These are phyloP conservation scores for Nemotelus nigrinus DNA, from an alignment of 2,888 invertebrate genomes.

Conservation along the genomic window DNA sequence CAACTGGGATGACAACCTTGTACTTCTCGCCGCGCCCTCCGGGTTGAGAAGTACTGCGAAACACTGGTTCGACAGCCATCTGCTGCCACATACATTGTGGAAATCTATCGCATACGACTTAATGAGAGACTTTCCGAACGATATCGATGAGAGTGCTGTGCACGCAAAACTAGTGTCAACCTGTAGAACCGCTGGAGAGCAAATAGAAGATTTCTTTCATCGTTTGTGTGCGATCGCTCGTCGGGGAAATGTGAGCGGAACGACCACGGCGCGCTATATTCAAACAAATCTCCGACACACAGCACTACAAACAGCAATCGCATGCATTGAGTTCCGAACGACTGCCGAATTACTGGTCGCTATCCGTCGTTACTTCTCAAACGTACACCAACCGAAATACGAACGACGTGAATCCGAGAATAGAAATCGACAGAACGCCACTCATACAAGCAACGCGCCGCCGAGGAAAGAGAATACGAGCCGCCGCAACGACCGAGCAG, in stretches of 20 bases:
- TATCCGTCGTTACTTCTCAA: neutral
- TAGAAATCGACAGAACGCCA: neutral
- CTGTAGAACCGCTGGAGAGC: neutral
- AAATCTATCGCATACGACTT: too few relatives aligned
- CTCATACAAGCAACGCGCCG: neutral
- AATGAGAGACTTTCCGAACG: neutral
- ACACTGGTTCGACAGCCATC: too few relatives aligned
- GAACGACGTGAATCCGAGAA: conserved; percentile 39
- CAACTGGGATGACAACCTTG: neutral
- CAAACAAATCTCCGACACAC: neutral
- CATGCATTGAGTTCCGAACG: neutral
- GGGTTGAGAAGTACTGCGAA: conserved; percentile 3
- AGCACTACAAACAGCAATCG: neutral
- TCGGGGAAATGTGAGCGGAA: neutral
- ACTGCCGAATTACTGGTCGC: conserved; percentile 50
- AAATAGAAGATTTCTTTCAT: neutral
- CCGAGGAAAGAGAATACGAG: neutral
- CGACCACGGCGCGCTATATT: neutral
- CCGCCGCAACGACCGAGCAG: neutral
- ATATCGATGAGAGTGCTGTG: too few relatives aligned
- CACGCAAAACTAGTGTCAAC: neutral
- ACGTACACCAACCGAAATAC: conserved; percentile 36
- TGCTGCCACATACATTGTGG: conserved; percentile 52
- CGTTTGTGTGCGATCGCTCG: neutral
- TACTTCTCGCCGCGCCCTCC: neutral